These are phyloP conservation scores for Tapera naevia DNA, from an alignment of 2,797 vertebrate genomes.

Conservation along the genomic window DNA sequence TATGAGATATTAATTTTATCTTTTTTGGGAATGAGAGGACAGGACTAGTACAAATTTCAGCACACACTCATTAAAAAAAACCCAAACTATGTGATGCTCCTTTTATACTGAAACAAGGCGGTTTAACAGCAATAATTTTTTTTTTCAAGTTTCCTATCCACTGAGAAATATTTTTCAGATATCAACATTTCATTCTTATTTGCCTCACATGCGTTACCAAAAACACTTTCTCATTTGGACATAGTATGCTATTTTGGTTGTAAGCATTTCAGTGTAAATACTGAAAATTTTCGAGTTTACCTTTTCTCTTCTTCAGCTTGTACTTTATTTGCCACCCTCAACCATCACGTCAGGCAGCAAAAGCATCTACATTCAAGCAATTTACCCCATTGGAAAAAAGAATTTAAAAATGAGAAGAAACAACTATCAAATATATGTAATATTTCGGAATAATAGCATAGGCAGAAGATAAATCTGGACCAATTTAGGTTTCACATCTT, in stretches of 20 bases:
- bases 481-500: neutral
- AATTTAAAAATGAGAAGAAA: neutral
- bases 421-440: neutral
- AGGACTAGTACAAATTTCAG: neutral
- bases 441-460: neutral
- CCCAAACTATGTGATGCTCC: neutral
- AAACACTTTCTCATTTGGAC: neutral
- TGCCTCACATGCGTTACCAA: neutral
- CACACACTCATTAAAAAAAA: neutral
- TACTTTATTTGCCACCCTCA: neutral
- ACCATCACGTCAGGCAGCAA: neutral
- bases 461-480: neutral
- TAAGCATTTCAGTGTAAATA: neutral
- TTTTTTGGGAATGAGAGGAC: neutral
- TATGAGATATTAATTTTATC: slow-evolving; percentile 51
- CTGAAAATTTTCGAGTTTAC: neutral
- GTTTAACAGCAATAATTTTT: neutral
- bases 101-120: neutral
- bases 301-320: neutral
- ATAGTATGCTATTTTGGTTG: neutral
- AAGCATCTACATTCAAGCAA: neutral
- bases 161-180: neutral
- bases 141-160: neutral
- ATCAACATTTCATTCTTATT: neutral
- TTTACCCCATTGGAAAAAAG: neutral